Evolutionary conservation across 1,140 invertebrate genomes (phyloP), one percentile per base, ranked within the genome.

Genomic region (Microvelia longipes): DNA sequence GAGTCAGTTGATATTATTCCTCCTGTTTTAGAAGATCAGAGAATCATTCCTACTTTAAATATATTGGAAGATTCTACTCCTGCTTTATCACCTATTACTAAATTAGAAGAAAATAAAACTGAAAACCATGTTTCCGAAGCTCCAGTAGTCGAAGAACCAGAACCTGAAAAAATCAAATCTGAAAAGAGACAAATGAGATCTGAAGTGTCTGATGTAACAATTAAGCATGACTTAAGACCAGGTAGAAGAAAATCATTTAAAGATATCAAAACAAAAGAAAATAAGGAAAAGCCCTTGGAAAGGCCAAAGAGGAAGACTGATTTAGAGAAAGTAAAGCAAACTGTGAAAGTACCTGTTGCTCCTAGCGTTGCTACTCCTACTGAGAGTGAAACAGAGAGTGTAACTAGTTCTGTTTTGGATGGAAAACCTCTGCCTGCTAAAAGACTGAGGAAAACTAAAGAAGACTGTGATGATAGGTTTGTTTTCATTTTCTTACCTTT

Each of bases 311-410:
- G 70, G 61, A 66, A 65, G 24, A 28, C 60, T 24, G 72, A 74
- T 70, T 72, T 66, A 15, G 35, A 65, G 2, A 67, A 71, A 73
- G 50, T 63, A 79, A 14, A 60, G 62, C 61, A 71, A 73, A 65
- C 67, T 67, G 82, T 84, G 69, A 77, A 83, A n/a, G 83, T 83
- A 72, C 82, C 83, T n/a, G n/a, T n/a, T n/a, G n/a, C n/a, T n/a
- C n/a, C n/a, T n/a, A n/a, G n/a, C n/a, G 11, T 63, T 28, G 15
- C 50, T 13, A 62, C 70, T 30, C 27, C 68, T 66, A 25, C 29
- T 30, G n/a, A 50, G 65, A 26, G 63, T 13, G 27, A 60, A 24
- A 63, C 19, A 25, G n/a, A 30, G 24, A 62, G 63, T 62, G 35
- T 50, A 61, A n/a, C 28, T 66, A 35, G 29, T 62, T 29, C 1